phyloP scores from a whole-genome alignment of 2,888 invertebrate species.

The Troides helena region DNA sequence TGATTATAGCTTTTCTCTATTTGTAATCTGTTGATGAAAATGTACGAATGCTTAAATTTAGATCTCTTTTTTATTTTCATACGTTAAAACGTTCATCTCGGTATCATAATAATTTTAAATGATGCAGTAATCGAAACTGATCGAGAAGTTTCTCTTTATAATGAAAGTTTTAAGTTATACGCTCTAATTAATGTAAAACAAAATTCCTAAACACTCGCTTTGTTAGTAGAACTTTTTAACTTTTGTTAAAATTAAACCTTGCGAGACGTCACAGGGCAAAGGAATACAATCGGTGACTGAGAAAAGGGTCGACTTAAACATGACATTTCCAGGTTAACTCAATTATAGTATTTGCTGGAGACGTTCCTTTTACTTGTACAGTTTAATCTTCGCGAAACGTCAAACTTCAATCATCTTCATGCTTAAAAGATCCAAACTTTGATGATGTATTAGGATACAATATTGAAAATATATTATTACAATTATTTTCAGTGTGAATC shows the following conservation, averaged over 20 bases:
- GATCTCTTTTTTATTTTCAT: no score
- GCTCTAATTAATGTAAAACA: background rate
- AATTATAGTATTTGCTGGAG: constrained; percentile 59
- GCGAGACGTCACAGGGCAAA: constrained; percentile 23
- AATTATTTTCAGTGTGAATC: no score
- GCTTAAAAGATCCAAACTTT: constrained; percentile 3
- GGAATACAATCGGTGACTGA: constrained; percentile 22
- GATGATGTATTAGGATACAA: background rate
- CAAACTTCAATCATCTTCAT: constrained; percentile 26
- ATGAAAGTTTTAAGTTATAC: no score
- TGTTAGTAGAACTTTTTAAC: constrained; percentile 15
- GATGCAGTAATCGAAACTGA: no score
- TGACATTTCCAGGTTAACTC: constrained; percentile 70
- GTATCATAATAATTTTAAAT: no score
- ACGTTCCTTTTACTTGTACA: constrained; percentile 52
- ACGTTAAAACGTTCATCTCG: no score
- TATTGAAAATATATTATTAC: no score
- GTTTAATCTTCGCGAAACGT: constrained; percentile 27
- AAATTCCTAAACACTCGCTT: background rate
- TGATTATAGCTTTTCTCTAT: no score
- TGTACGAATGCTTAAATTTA: no score
- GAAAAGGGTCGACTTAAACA: constrained; percentile 55
- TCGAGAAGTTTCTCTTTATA: no score
- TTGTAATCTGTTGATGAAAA: no score
- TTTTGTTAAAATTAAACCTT: constrained; percentile 16